phyloP scores from a whole-genome alignment of 2,113 vertebrate species.

The Crotalus tigris region DNA sequence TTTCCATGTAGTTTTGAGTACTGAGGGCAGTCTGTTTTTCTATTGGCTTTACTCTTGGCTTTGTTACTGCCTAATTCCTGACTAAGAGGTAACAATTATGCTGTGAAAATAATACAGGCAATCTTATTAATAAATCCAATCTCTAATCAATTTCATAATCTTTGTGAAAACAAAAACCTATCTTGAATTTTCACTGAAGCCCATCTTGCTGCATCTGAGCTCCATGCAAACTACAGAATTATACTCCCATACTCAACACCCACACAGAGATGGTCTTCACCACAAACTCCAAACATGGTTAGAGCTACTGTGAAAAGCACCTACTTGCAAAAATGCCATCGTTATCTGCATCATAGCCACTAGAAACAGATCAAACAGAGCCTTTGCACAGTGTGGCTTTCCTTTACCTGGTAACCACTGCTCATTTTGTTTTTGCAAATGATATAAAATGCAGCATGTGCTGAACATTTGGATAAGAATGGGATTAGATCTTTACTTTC shows the following conservation, averaged over 20 bases:
- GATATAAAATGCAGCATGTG: neutral
- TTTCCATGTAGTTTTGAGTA: neutral
- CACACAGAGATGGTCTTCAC: neutral
- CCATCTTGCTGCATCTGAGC: neutral
- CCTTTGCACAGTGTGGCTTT: neutral
- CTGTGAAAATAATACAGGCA: neutral
- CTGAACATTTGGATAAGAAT: neutral
- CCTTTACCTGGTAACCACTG: neutral
- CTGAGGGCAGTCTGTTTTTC: neutral
- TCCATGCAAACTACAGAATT: neutral
- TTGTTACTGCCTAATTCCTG: neutral
- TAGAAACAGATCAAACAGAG: neutral
- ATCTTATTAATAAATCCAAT: neutral
- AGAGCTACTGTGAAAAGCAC: neutral
- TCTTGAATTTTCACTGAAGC: neutral
- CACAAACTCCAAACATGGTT: neutral
- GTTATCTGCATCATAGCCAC: neutral
- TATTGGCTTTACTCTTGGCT: neutral
- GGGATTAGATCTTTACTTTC: neutral
- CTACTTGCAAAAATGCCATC: neutral
- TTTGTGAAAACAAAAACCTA: neutral
- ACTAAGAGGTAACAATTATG: neutral
- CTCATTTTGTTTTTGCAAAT: neutral
- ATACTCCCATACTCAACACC: neutral
- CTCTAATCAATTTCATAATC: neutral